Conservation (phyloP, 2,797 vertebrate species). For the Octomys mimax region DNA sequence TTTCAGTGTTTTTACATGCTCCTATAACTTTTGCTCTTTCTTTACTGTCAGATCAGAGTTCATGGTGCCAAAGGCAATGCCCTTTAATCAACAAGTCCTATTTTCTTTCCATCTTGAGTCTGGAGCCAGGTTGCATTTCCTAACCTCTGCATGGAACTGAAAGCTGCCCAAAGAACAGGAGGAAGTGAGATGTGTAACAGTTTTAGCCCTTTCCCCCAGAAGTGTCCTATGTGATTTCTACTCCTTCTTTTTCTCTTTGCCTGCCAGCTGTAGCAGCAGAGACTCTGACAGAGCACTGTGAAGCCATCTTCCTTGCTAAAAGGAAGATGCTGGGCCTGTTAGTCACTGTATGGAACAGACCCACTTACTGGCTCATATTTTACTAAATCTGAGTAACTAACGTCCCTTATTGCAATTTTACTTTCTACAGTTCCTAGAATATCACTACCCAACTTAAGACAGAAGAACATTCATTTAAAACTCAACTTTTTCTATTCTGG, state of each 20-base stretch:
- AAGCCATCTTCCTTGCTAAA: rapidly evolving
- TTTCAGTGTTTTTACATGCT: not conserved
- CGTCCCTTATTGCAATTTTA: not conserved
- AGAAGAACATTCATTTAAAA: not conserved
- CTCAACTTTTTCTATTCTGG: not conserved
- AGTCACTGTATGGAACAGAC: not conserved
- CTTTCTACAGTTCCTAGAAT: not conserved
- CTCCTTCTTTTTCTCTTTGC: not conserved
- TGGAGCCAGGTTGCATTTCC: not conserved
- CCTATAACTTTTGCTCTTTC: not conserved
- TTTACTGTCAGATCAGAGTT: not conserved
- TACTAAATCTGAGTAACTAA: not conserved
- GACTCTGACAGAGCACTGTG: not conserved
- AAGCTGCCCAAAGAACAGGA: not conserved
- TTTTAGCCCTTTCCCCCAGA: not conserved
- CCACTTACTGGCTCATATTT: not conserved
- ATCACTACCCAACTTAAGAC: not conserved
- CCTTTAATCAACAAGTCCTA: not conserved
- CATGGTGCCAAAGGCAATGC: not conserved
- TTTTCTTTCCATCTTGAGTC: not conserved
- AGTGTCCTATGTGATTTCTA: not conserved
- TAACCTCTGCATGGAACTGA: not conserved
- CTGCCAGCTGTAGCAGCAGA: not conserved
- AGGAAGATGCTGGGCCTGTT: not conserved
- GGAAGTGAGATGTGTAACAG: not conserved